Evolutionary conservation across 2,797 vertebrate genomes (phyloP).

Genomic region (Oophaga sylvatica): DNA sequence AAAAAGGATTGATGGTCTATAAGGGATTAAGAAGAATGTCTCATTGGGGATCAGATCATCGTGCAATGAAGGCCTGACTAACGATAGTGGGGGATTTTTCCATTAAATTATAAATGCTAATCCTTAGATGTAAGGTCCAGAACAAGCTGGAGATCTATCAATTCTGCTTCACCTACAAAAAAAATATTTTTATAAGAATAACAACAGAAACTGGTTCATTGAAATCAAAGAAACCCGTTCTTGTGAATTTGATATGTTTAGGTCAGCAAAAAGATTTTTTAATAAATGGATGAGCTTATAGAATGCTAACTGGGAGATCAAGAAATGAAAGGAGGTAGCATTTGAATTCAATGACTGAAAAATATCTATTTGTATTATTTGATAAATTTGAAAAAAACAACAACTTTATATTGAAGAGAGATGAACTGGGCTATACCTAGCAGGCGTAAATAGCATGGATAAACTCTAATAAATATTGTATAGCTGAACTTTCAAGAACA

Average conservation of each 20-base stretch:
- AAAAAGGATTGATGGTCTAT: constrained; percentile 12
- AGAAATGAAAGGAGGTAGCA: not conserved
- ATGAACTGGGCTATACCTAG: constrained; percentile 19
- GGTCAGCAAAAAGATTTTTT: not conserved
- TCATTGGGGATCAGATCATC: not conserved
- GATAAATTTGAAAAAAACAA: not conserved
- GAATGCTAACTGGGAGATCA: not conserved
- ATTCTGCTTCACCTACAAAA: constrained; percentile 1
- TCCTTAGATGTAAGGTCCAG: constrained; percentile 6
- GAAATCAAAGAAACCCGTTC: not conserved
- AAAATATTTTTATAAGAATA: not conserved
- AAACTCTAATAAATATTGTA: constrained; percentile 56
- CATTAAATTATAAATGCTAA: constrained; percentile 9
- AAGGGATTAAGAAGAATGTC: constrained; percentile 4
- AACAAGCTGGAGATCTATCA: not conserved
- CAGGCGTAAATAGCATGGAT: constrained; percentile 24
- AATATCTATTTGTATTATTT: not conserved
- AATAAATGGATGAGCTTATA: not conserved
- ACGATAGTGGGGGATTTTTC: not conserved
- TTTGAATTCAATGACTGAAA: not conserved
- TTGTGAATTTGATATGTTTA: not conserved
- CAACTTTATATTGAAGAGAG: not conserved
- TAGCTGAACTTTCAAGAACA: constrained; percentile 45
- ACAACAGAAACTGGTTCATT: not conserved
- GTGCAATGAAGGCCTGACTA: not conserved